phyloP scores from a whole-genome alignment of 2,113 vertebrate genomes.

The crab-eating macaque (Macaca fascicularis) region DNA sequence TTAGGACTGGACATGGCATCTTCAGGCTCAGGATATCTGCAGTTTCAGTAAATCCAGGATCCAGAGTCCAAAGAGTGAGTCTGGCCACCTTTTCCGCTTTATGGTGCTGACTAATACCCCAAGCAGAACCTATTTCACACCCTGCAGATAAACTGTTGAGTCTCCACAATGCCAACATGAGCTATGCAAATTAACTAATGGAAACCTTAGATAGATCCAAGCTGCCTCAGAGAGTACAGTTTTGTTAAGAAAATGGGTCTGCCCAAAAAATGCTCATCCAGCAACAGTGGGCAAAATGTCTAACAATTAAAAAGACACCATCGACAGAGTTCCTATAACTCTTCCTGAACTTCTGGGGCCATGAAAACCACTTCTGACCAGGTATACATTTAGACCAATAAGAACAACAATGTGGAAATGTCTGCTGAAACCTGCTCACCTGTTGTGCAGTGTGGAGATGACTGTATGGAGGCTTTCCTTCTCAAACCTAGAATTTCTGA shows the following conservation, averaged over 20 bases:
- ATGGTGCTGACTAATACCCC: slow-evolving; percentile 27
- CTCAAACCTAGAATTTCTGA: slow-evolving; percentile 90
- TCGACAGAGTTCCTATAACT: slow-evolving; percentile 90
- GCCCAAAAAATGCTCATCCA: slow-evolving; percentile 86
- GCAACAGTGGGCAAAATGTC: slow-evolving; percentile 87
- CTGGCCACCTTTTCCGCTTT: slow-evolving; percentile 71
- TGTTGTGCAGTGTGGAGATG: slow-evolving; percentile 89
- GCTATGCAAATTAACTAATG: slow-evolving; percentile 86
- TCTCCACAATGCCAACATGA: slow-evolving; percentile 83
- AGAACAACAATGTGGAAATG: slow-evolving; percentile 86
- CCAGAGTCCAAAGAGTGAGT: neutral
- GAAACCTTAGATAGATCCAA: slow-evolving; percentile 87
- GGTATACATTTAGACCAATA: slow-evolving; percentile 85
- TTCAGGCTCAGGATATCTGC: neutral
- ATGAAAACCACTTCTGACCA: slow-evolving; percentile 91
- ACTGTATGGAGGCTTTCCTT: slow-evolving; percentile 91
- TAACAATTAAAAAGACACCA: slow-evolving; percentile 87
- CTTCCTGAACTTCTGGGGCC: slow-evolving; percentile 91
- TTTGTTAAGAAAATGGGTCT: slow-evolving; percentile 79
- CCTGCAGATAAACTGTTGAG: slow-evolving; percentile 66
- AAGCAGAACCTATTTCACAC: neutral
- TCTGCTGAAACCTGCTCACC: slow-evolving; percentile 89
- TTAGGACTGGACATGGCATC: neutral
- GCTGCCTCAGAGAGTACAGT: slow-evolving; percentile 83
- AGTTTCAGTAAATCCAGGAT: neutral